Evolutionary conservation across 2,113 vertebrate genomes (phyloP).

Genomic region (Notarius lentiginosus): DNA sequence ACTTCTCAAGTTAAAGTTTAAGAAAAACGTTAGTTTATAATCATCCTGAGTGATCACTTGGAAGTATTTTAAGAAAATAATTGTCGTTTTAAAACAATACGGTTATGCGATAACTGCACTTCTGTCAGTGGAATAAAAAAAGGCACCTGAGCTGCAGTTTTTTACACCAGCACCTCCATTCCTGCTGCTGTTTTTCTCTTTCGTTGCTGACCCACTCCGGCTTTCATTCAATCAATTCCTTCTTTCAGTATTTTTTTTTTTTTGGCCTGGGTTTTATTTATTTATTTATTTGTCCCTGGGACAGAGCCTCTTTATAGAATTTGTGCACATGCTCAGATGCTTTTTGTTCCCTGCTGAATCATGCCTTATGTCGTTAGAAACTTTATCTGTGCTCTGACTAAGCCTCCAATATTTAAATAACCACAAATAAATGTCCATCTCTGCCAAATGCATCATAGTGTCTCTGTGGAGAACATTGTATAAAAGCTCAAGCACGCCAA

Average conservation of each 20-base stretch:
- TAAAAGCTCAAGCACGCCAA: background rate
- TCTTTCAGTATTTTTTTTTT: conserved; percentile 30
- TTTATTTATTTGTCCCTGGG: conserved; percentile 45
- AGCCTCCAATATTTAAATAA: conserved; percentile 39
- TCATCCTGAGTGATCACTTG: background rate
- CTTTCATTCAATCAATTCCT: conserved; percentile 29
- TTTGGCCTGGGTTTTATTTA: conserved; percentile 1
- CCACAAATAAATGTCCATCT: conserved; percentile 30
- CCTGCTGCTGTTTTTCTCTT: conserved; percentile 5
- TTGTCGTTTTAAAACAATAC: background rate
- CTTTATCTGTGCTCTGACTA: conserved; percentile 18
- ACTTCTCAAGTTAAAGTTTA: background rate
- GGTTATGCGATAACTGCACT: background rate
- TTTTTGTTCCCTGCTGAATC: conserved; percentile 51
- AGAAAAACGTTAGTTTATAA: background rate
- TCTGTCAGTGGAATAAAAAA: conserved; percentile 1
- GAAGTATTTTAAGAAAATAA: background rate
- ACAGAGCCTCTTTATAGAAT: conserved; percentile 43
- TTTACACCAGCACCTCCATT: conserved; percentile 25
- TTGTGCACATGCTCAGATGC: conserved; percentile 38
- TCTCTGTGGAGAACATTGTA: background rate
- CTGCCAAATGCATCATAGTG: conserved; percentile 12
- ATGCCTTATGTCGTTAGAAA: conserved; percentile 39
- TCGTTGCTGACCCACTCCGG: conserved; percentile 30
- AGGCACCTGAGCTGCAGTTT: conserved; percentile 47